phyloP scores from a whole-genome alignment of 2,888 invertebrate genomes.

The Panopea generosa region DNA sequence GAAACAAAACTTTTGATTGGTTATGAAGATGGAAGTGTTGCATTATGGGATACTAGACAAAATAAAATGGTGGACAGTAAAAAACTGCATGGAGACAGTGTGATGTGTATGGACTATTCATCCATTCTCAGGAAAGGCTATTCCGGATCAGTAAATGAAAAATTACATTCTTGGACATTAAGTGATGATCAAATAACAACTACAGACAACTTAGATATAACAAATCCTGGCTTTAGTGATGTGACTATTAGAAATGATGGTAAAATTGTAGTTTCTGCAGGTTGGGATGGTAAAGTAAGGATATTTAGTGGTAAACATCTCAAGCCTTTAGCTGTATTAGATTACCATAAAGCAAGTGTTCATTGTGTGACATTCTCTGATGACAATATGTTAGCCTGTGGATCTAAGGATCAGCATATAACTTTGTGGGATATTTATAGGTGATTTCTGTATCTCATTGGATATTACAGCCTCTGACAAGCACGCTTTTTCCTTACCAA shows the following conservation, averaged over 20 bases:
- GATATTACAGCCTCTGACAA: neutral
- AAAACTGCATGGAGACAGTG: conserved; percentile 66
- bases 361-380: conserved; percentile 76
- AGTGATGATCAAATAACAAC: conserved; percentile 38
- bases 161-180: conserved; percentile 63
- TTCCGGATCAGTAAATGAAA: conserved; percentile 73
- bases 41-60: conserved; percentile 72
- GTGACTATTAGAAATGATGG: conserved; percentile 74
- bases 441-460: too few species aligned
- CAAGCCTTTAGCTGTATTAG: conserved; percentile 79
- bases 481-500: neutral
- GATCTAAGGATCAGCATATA: conserved; percentile 79
- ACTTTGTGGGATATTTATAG: conserved; percentile 81
- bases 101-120: conserved; percentile 74
- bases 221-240: conserved; percentile 77
- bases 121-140: conserved; percentile 55
- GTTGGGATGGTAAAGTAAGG: conserved; percentile 80
- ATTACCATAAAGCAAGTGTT: conserved; percentile 78
- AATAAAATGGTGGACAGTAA: conserved; percentile 51
- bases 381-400: conserved; percentile 75
- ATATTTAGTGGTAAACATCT: conserved; percentile 76
- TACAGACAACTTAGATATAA: conserved; percentile 39
- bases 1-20: conserved; percentile 62
- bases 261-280: conserved; percentile 77
- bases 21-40: conserved; percentile 77